phyloP scores from a whole-genome alignment of 2,113 vertebrate genomes.

The Myocastor coypus region DNA sequence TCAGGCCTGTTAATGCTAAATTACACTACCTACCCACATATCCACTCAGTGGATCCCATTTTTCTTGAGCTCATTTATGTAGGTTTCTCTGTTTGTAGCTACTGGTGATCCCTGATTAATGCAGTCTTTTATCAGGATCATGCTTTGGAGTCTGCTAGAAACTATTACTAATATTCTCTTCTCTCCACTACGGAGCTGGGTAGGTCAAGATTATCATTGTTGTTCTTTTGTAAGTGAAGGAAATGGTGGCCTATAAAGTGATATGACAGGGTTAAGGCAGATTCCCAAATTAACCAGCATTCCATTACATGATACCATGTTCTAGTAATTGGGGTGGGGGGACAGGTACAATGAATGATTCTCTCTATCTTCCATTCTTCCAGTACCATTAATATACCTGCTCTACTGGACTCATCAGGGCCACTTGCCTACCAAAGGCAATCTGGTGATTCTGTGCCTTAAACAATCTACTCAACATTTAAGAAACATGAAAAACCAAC shows the following conservation, averaged over 20 bases:
- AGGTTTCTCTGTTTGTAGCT: not conserved
- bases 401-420: not conserved
- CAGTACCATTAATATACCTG: not conserved
- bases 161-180: not conserved
- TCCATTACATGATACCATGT: not conserved
- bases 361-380: not conserved
- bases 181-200: not conserved
- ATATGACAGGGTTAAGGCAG: not conserved
- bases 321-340: not conserved
- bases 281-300: not conserved
- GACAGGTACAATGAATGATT: not conserved
- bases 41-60: not conserved
- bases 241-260: not conserved
- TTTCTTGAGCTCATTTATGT: not conserved
- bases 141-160: not conserved
- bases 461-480: not conserved
- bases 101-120: not conserved
- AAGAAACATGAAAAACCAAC: not conserved
- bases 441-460: not conserved
- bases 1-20: not conserved
- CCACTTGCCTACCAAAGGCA: not conserved
- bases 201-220: not conserved
- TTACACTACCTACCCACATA: not conserved
- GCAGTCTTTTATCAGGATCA: not conserved
- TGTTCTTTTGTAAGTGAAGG: not conserved